Evolutionary conservation across 2,888 invertebrate genomes (phyloP).

Genomic region (Hypomecis atomaria): DNA sequence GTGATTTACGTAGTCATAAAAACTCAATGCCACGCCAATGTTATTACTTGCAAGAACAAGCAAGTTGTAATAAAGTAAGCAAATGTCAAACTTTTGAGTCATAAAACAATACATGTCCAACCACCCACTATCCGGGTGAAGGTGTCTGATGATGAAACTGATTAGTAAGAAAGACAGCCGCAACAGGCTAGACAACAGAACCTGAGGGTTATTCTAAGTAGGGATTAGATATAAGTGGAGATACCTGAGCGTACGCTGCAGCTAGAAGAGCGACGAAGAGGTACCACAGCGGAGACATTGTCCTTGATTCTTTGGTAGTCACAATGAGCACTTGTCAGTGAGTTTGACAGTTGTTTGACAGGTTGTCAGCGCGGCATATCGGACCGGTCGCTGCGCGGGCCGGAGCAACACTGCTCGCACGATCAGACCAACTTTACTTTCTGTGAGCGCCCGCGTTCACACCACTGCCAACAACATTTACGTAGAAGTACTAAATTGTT

Average conservation of each 20-base stretch:
- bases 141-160: constrained; percentile 44
- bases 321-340: constrained; percentile 46
- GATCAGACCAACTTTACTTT: constrained; percentile 77
- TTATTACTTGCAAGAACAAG: constrained; percentile 9
- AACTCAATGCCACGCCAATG: constrained; percentile 27
- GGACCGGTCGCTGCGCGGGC: constrained; percentile 70
- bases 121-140: constrained; percentile 39
- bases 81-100: constrained; percentile 33
- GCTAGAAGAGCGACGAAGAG: constrained; percentile 64
- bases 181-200: constrained; percentile 40
- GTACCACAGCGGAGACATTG: constrained; percentile 69
- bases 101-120: constrained; percentile 34
- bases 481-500: neutral
- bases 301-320: constrained; percentile 48
- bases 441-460: constrained; percentile 70
- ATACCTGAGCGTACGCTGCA: constrained; percentile 69
- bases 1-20: constrained; percentile 24
- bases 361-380: constrained; percentile 69
- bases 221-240: neutral
- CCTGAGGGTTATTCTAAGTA: constrained; percentile 33
- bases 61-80: constrained; percentile 10
- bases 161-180: constrained; percentile 42
- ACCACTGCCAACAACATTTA: constrained; percentile 40
- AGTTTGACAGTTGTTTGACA: constrained; percentile 53
- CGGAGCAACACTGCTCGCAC: constrained; percentile 71